Evolutionary conservation across 2,113 vertebrate species (phyloP), one percentile per base, ranked within the genome.

Genomic region (Pterophyllum scalare): DNA sequence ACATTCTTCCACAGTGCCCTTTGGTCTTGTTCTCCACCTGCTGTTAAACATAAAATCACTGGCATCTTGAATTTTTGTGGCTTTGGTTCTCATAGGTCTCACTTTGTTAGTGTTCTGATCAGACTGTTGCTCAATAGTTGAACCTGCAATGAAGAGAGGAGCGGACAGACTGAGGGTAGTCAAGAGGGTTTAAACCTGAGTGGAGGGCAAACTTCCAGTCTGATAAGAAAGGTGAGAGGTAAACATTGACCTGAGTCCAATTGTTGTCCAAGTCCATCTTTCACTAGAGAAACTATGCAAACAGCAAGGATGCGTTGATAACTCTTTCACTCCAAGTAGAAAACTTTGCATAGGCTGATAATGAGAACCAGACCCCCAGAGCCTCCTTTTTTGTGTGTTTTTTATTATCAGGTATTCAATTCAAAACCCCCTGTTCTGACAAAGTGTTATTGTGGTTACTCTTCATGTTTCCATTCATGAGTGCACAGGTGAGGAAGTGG

Each of bases 171-270:
- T 60, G 56, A 77, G 77, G 62, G 62, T 67, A 79, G 84, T 79
- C 31, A 4, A 33, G 77, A 78, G 88, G 79, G 81, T 84, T 87
- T 90, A 65, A 77, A 78, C 81, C 80, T 79, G 77, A 80, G 88
- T 13, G 77, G 79, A 91, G 86, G 87, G 77, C 87, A 92, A 93
- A 93, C 90, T 85, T 74, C 72, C 78, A 24, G 56, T 56, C 65
- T 20, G 93, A 94, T 94, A 94, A 94, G 92, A 82, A 79, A 94
- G 90, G 90, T 90, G 94, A 90, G 91, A 91, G 88, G 94, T 93
- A 94, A 95, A 95, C 91, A 94, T 84, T 92, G 90, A 93, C 92
- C 79, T 40, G 76, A 75, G 80, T 83, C 83, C 88, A 93, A 94
- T 94, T 87, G 54, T 89, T 89, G 82, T 91, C 84, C 90, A 82